Evolutionary conservation across 2,888 invertebrate species (phyloP).

Genomic region (Euphydryas editha): DNA sequence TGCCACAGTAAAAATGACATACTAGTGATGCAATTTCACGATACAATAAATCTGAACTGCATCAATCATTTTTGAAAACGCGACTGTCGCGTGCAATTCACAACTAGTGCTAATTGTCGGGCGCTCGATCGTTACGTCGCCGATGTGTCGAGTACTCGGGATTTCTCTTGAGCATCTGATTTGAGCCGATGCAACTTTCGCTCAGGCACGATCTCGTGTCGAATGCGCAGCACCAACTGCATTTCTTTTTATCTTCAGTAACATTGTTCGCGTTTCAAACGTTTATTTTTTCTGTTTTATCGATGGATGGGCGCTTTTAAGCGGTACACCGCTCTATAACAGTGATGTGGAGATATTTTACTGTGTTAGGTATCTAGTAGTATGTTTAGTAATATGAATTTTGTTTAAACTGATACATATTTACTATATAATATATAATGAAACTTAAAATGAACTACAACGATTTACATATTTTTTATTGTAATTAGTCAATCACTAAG

Average conservation of each 20-base stretch:
- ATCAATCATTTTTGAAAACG: slow-evolving; percentile 23
- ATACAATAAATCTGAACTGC: slow-evolving; percentile 13
- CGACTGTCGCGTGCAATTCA: slow-evolving; percentile 72
- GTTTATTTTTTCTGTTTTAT: slow-evolving; percentile 41
- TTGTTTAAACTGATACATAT: not conserved
- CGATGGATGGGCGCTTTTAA: slow-evolving; percentile 40
- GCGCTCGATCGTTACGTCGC: slow-evolving; percentile 59
- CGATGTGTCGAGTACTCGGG: slow-evolving; percentile 61
- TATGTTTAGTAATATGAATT: slow-evolving; percentile 5
- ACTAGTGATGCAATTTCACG: slow-evolving; percentile 21
- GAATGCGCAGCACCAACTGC: slow-evolving; percentile 45
- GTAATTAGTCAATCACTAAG: not conserved
- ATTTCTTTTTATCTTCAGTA: slow-evolving; percentile 52
- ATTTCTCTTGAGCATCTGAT: slow-evolving; percentile 62
- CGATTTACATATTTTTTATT: not conserved
- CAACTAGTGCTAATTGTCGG: slow-evolving; percentile 70
- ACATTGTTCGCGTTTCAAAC: slow-evolving; percentile 49
- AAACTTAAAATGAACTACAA: not conserved
- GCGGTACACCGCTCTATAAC: slow-evolving; percentile 39
- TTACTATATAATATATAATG: not conserved
- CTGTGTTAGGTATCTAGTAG: slow-evolving; percentile 24
- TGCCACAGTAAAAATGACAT: not conserved
- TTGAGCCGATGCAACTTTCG: slow-evolving; percentile 72
- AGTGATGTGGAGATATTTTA: slow-evolving; percentile 37
- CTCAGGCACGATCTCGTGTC: slow-evolving; percentile 72